phyloP scores from a whole-genome alignment of 2,113 vertebrate genomes.

The Chauna torquata region DNA sequence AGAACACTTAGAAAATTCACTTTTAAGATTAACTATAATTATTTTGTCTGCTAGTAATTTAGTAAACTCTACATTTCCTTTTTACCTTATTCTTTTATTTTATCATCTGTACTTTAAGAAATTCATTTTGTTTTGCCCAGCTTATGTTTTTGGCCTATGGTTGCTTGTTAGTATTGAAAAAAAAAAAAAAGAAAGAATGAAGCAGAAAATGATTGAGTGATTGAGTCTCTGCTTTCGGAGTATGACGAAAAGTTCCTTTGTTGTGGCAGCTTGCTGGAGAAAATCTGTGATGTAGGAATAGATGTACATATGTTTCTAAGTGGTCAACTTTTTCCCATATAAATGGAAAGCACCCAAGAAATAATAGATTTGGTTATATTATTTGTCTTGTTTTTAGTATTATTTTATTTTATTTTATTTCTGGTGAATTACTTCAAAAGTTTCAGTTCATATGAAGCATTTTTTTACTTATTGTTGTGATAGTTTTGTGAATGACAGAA shows the following conservation, averaged over 20 bases:
- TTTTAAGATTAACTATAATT: background rate
- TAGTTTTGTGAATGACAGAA: background rate
- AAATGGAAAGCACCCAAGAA: background rate
- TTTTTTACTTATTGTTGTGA: background rate
- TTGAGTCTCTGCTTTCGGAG: background rate
- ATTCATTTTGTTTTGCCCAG: background rate
- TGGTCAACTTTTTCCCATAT: background rate
- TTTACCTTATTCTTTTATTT: background rate
- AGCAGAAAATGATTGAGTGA: too few species aligned
- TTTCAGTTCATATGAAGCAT: background rate
- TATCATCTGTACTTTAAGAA: background rate
- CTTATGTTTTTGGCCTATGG: background rate
- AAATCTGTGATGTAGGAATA: background rate
- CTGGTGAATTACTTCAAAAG: background rate
- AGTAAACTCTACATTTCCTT: background rate
- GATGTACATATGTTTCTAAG: background rate
- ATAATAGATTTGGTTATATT: background rate
- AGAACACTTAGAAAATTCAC: background rate
- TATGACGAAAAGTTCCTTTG: background rate
- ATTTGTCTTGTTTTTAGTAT: background rate
- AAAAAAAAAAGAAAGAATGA: background rate
- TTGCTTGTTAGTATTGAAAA: background rate
- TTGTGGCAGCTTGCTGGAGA: background rate
- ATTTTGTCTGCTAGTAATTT: background rate
- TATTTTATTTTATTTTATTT: too few species aligned